Evolutionary conservation across 1,140 invertebrate species (phyloP).

Genomic region (Meloidogyne hapla): DNA sequence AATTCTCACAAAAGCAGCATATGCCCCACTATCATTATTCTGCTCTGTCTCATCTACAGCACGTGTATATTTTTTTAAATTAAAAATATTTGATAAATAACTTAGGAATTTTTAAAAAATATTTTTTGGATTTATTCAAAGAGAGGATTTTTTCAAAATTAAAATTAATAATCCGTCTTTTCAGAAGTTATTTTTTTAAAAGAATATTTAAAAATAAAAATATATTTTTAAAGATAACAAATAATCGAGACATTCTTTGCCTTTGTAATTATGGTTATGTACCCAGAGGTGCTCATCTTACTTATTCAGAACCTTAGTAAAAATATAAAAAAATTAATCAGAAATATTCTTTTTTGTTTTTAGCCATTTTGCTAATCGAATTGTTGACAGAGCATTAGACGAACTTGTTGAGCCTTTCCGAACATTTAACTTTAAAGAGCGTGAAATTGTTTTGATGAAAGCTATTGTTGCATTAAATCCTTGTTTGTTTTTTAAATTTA

Average conservation of each 20-base stretch:
- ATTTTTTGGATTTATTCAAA: no score
- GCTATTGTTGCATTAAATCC: conserved; percentile 61
- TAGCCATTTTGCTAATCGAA: conserved; percentile 59
- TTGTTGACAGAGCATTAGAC: conserved; percentile 60
- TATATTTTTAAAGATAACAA: conserved; percentile 5
- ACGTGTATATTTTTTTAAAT: conserved; percentile 20
- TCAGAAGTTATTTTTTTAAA: no score
- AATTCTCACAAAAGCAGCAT: conserved; percentile 53
- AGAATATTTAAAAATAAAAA: not conserved
- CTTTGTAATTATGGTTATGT: conserved; percentile 44
- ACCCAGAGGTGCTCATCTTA: conserved; percentile 40
- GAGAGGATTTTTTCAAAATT: no score
- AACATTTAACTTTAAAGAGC: conserved; percentile 63
- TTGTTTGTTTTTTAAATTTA: conserved; percentile 33
- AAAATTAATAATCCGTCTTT: no score
- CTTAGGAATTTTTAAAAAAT: no score
- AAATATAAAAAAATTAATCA: conserved; percentile 6
- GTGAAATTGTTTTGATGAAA: conserved; percentile 61
- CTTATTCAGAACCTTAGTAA: conserved; percentile 41
- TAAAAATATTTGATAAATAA: no score
- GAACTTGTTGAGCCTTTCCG: conserved; percentile 59
- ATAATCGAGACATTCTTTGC: conserved; percentile 47
- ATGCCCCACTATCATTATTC: conserved; percentile 55
- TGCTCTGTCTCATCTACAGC: conserved; percentile 42
- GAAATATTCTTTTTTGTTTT: conserved; percentile 18